Conservation (phyloP, 2,888 invertebrate species). For the Unio delphinus region DNA sequence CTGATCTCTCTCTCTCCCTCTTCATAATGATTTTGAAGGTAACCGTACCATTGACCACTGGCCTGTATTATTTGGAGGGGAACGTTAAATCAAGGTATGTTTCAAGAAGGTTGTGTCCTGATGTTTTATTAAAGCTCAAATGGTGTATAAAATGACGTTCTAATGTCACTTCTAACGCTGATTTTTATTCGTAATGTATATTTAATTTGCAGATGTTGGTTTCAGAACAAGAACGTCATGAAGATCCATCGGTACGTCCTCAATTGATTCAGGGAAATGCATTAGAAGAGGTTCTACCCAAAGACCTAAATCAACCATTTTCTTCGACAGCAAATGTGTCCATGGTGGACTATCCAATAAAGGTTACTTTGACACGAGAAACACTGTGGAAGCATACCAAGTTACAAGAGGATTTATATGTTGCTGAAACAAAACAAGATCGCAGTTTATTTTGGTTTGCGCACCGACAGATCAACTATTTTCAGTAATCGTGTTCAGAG, state of each 20-base stretch:
- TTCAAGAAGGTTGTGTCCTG: too few species aligned
- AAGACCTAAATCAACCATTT: neutral
- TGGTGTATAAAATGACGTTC: too few species aligned
- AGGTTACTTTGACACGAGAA: slow-evolving; percentile 47
- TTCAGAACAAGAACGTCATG: slow-evolving; percentile 53
- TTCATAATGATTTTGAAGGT: too few species aligned
- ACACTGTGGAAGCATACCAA: slow-evolving; percentile 48
- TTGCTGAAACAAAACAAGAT: slow-evolving; percentile 49
- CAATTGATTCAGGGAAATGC: slow-evolving; percentile 12
- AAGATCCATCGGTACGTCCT: slow-evolving; percentile 35
- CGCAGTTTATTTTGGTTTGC: slow-evolving; percentile 7
- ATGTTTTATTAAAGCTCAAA: too few species aligned
- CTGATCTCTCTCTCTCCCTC: too few species aligned
- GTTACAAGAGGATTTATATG: slow-evolving; percentile 47
- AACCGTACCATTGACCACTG: too few species aligned
- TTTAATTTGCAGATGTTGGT: slow-evolving; percentile 42
- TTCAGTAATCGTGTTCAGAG: too few species aligned
- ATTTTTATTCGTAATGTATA: neutral
- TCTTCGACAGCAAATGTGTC: too few species aligned
- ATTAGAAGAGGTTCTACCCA: neutral
- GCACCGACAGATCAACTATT: too few species aligned
- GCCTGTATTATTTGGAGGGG: too few species aligned
- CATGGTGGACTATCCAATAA: slow-evolving; percentile 17
- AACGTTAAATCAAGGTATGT: too few species aligned
- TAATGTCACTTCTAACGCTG: neutral